Evolutionary conservation across 2,888 invertebrate genomes (phyloP).

Genomic region (Eupeodes luniger): DNA sequence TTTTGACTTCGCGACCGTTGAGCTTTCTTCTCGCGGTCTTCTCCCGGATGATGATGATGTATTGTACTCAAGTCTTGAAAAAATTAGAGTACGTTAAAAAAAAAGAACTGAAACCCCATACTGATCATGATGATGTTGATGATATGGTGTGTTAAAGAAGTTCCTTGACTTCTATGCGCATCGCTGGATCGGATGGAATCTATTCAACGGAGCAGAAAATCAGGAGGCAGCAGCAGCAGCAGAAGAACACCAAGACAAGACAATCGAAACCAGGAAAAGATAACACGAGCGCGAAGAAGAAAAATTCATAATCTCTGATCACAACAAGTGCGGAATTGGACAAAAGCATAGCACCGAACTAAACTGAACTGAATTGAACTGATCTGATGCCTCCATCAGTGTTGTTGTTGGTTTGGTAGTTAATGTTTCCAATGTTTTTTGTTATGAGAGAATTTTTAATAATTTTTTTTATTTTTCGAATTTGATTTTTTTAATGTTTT

Average conservation of each 20-base stretch:
- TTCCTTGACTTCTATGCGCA: constrained; percentile 75
- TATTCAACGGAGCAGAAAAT: constrained; percentile 83
- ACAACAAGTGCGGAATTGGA: constrained; percentile 73
- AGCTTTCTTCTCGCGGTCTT: neutral
- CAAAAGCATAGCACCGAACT: constrained; percentile 46
- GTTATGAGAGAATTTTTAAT: constrained; percentile 71
- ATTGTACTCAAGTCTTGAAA: constrained; percentile 2
- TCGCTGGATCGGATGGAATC: constrained; percentile 71
- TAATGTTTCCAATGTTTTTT: constrained; percentile 9
- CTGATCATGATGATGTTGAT: constrained; percentile 7
- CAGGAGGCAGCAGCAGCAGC: constrained; percentile 78
- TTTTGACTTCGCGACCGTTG: neutral
- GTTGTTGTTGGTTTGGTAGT: neutral
- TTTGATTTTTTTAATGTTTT: neutral
- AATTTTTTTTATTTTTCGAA: constrained; percentile 16
- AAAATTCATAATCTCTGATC: constrained; percentile 74
- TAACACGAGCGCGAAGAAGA: constrained; percentile 53
- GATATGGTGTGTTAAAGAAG: constrained; percentile 48
- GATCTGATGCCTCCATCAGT: no score
- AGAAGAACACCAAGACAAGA: constrained; percentile 38
- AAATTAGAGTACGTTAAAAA: constrained; percentile 7
- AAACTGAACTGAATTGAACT: constrained; percentile 11
- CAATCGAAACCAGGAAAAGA: constrained; percentile 44
- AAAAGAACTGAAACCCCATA: constrained; percentile 58
- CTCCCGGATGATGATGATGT: neutral